Evolutionary conservation across 2,797 vertebrate genomes (phyloP).

Genomic region (Jordanella pulchra): DNA sequence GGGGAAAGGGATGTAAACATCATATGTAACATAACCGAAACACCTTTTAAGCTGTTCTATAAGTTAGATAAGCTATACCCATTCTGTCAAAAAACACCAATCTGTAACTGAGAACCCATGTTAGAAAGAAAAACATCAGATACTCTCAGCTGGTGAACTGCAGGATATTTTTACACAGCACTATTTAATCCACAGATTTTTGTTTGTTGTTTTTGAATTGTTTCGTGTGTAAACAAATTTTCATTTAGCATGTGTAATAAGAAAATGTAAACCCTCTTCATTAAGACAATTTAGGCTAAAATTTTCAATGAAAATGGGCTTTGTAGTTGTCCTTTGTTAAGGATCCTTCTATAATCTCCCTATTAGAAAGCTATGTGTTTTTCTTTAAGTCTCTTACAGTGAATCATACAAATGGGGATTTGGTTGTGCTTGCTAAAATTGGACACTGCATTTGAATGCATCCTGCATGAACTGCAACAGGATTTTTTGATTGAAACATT

Average conservation of each 20-base stretch:
- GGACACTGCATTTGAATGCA: neutral
- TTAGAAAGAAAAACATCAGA: slow-evolving; percentile 4
- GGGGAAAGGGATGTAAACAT: too few species aligned
- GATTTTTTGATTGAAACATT: neutral
- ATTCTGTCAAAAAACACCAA: slow-evolving; percentile 1
- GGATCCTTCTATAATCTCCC: neutral
- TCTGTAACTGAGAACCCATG: slow-evolving; percentile 6
- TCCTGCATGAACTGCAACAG: neutral
- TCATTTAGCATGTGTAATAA: neutral
- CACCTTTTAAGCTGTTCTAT: neutral
- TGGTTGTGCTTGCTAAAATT: neutral
- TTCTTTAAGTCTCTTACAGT: neutral
- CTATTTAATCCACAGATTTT: neutral
- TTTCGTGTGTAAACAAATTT: neutral
- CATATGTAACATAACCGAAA: neutral
- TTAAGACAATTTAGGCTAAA: neutral
- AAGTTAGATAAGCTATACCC: neutral
- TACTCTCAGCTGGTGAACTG: neutral
- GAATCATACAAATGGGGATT: neutral
- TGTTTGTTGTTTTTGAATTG: neutral
- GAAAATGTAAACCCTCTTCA: neutral
- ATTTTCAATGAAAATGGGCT: too few species aligned
- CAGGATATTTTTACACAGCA: neutral
- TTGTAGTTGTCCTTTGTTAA: neutral
- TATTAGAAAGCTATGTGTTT: neutral